Conservation (phyloP, 2,888 invertebrate species). For the Phorcus lineatus region DNA sequence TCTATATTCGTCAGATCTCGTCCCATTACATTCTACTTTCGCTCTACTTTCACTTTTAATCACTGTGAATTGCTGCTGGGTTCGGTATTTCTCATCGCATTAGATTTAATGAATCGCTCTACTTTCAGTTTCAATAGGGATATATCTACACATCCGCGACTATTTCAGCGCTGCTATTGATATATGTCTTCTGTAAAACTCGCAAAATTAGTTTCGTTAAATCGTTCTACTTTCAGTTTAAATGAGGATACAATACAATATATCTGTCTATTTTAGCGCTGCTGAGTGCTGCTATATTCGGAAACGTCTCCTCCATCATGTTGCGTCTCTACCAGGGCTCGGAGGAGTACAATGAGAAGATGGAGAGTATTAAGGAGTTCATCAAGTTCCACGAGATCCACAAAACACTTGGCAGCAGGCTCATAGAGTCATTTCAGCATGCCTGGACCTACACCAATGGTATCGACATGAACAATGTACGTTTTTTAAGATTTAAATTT, state of each 20-base stretch:
- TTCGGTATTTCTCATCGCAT: too few species aligned
- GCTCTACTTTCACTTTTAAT: too few species aligned
- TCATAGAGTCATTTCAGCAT: constrained; percentile 75
- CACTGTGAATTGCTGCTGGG: too few species aligned
- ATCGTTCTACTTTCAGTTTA: background rate
- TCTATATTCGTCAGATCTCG: too few species aligned
- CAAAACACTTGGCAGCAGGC: constrained; percentile 73
- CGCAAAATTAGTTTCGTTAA: too few species aligned
- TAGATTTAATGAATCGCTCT: too few species aligned
- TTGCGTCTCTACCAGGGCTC: constrained; percentile 75
- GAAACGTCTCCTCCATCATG: constrained; percentile 76
- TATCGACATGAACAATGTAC: constrained; percentile 75
- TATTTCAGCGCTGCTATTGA: too few species aligned
- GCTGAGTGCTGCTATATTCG: constrained; percentile 76
- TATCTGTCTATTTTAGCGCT: constrained; percentile 65
- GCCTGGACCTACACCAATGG: constrained; percentile 75
- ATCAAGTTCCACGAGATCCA: constrained; percentile 75
- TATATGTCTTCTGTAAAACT: too few species aligned
- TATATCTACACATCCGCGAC: too few species aligned
- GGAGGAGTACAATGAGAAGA: constrained; percentile 75
- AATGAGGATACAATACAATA: background rate
- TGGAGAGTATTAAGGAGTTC: constrained; percentile 75
- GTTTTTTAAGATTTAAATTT: constrained; percentile 33
- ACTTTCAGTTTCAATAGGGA: too few species aligned
- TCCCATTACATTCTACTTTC: too few species aligned